Percentiles rank a stretch among this genome's conserved stretches.
Conservation (phyloP, 2,888 invertebrate species). For the Lysandra bellargus region DNA sequence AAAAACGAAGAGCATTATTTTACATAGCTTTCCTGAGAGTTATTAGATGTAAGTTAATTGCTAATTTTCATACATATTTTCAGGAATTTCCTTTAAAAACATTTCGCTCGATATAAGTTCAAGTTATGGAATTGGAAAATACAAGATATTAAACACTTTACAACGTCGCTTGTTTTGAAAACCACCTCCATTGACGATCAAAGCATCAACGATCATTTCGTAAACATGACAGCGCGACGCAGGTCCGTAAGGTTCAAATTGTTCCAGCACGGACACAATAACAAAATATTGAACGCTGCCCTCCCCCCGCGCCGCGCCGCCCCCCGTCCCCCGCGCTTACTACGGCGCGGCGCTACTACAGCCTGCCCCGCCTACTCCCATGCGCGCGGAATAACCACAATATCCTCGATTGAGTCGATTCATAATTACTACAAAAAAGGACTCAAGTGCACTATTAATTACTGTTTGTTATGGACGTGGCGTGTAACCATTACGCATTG, state of each 20-base stretch:
- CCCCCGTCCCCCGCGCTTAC: slow-evolving; percentile 50
- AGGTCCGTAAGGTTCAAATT: slow-evolving; percentile 14
- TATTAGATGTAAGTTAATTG: not conserved
- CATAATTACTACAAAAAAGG: slow-evolving; percentile 32
- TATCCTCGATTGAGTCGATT: slow-evolving; percentile 39
- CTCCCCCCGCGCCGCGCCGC: slow-evolving; percentile 39
- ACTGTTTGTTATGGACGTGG: slow-evolving; percentile 1
- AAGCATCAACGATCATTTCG: slow-evolving; percentile 17
- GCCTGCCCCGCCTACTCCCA: slow-evolving; percentile 55
- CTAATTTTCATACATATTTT: not conserved
- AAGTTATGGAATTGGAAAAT: too few relatives aligned
- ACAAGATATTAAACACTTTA: not conserved
- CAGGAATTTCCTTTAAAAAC: too few relatives aligned
- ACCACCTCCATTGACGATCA: not conserved
- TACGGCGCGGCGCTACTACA: slow-evolving; percentile 68
- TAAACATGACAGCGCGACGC: slow-evolving; percentile 5
- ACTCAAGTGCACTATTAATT: slow-evolving; percentile 19
- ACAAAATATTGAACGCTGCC: slow-evolving; percentile 55
- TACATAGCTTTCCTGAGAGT: not conserved
- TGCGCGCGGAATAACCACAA: slow-evolving; percentile 50
- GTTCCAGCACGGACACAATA: slow-evolving; percentile 20
- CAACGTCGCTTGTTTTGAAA: not conserved
- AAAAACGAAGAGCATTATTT: not conserved
- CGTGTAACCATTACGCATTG: slow-evolving; percentile 24
- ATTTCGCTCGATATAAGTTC: too few relatives aligned